Base-by-base conservation (phyloP, 2,888 invertebrate species). In the Drosophila birchii region DNA sequence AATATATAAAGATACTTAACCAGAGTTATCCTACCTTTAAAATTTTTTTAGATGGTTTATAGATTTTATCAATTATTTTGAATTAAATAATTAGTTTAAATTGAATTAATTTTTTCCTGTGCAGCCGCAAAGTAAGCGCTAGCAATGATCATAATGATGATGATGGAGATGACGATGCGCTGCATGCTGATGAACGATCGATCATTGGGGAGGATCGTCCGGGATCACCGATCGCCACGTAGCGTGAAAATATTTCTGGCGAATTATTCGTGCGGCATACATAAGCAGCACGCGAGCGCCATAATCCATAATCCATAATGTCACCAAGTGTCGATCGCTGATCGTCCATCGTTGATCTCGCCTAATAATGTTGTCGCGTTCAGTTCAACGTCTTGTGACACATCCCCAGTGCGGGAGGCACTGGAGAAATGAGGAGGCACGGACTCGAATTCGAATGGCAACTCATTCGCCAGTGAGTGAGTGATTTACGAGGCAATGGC, bases 351-450 rank as follows among this genome's bases (percentile, higher is more conserved):
- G 86, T 43, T 76, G 78, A 83, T 79, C 80, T 71, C 67, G 84
- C 88, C 84, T 85, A 88, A 85, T 85, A 84, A 84, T 81, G 86
- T 79, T 83, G 88, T 85, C 88, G 75, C 84, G 71, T 79, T 79
- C 89, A 77, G 86, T 89, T 89, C 86, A 86, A 87, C 73, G 89
- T 78, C 86, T 86, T 85, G 79, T 89, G 86, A 89, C 88, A 86
- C 86, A 86, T 85, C 75, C 75, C 75, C 45, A 56, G 34, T 20
- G 4, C 20, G 8, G 8, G 26, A 26, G 56, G 11, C 45, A 29
- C 26, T 29, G 34, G 57, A 53, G 45, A 67, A 62, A 59, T 45
- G 49, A 12, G 29, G 34, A 34, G 34, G 20, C 51, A 51, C 20
- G 18, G 51, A 18, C 32, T 18, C 18, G 47, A 62, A 66, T 71